phyloP scores from a whole-genome alignment of 2,797 vertebrate species.

The Microctenopoma lineatum region DNA sequence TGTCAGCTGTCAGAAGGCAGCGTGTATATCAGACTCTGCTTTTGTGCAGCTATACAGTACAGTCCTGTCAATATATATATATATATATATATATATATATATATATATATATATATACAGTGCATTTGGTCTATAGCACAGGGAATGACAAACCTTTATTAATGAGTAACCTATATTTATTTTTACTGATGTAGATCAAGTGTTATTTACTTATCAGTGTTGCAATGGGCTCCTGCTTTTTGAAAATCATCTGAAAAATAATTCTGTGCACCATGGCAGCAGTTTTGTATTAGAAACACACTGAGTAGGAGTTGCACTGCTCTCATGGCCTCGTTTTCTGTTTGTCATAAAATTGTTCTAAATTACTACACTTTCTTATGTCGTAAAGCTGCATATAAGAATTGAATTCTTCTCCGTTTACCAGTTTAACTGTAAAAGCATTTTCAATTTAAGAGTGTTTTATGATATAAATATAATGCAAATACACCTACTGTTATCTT shows the following conservation, averaged over 20 bases:
- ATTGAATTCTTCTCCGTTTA: slow-evolving; percentile 16
- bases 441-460: slow-evolving; percentile 61
- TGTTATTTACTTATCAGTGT: slow-evolving; percentile 27
- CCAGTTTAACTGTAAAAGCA: slow-evolving; percentile 40
- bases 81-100: no score
- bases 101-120: neutral
- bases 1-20: slow-evolving; percentile 28
- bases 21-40: neutral
- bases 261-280: slow-evolving; percentile 8
- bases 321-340: neutral
- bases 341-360: neutral
- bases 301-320: neutral
- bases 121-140: slow-evolving; percentile 24
- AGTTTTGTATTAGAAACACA: slow-evolving; percentile 9
- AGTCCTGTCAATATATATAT: slow-evolving; percentile 6
- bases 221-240: slow-evolving; percentile 19
- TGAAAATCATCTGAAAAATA: slow-evolving; percentile 13
- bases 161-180: neutral
- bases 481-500: slow-evolving; percentile 74
- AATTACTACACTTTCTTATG: neutral
- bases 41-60: slow-evolving; percentile 10
- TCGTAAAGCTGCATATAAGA: slow-evolving; percentile 16
- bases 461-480: slow-evolving; percentile 48
- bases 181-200: slow-evolving; percentile 25
- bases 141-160: neutral